phyloP scores from a whole-genome alignment of 2,113 vertebrate genomes.

The Vulpes ferrilata region DNA sequence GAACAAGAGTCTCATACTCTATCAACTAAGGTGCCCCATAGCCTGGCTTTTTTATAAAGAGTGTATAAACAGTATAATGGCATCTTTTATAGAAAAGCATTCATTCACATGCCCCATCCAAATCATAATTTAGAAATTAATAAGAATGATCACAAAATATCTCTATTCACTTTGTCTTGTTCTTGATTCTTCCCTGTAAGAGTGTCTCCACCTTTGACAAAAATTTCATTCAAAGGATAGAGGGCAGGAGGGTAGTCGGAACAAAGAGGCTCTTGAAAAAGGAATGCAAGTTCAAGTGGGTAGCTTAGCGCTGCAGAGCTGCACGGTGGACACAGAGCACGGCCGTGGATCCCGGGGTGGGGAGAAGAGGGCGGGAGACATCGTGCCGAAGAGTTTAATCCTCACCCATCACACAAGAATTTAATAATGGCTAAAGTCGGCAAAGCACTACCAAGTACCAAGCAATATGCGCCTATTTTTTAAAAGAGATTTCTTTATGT shows the following conservation, averaged over 20 bases:
- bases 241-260: background rate
- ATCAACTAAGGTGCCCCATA: background rate
- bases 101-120: background rate
- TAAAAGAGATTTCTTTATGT: background rate
- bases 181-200: background rate
- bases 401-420: background rate
- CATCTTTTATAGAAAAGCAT: background rate
- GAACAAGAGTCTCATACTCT: background rate
- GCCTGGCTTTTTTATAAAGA: background rate
- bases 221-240: background rate
- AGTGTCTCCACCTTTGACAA: background rate
- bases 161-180: background rate
- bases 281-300: background rate
- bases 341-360: too few species aligned
- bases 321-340: too few species aligned
- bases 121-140: constrained; percentile 45
- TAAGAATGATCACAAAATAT: background rate
- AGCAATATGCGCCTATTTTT: background rate
- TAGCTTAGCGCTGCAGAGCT: background rate
- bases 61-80: background rate
- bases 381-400: background rate
- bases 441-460: background rate
- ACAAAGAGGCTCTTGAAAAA: background rate
- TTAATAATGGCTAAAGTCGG: background rate
- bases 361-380: background rate